Percentiles rank a stretch among this genome's conserved stretches.
Evolutionary conservation across 2,113 vertebrate species (phyloP).

Genomic region (Tyto alba): DNA sequence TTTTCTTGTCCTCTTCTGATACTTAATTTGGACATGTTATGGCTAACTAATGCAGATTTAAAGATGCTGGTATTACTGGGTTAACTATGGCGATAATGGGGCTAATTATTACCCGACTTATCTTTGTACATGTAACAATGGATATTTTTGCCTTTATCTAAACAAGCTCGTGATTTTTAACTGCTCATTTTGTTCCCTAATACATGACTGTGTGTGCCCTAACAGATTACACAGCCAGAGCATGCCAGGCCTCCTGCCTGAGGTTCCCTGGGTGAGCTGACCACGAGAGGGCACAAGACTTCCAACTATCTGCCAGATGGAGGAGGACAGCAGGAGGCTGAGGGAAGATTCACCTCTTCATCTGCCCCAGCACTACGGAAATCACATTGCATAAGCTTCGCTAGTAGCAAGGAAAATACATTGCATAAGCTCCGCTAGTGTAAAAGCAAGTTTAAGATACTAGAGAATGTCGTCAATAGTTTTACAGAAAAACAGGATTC

Average conservation of each 20-base stretch:
- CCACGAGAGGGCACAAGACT: conserved; percentile 54
- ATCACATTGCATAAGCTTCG: not conserved
- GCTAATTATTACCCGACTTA: not conserved
- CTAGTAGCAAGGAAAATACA: not conserved
- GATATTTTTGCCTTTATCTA: not conserved
- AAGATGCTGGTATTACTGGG: not conserved
- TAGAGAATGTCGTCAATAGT: not conserved
- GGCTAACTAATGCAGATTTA: not conserved
- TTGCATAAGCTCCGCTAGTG: not conserved
- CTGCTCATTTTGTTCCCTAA: not conserved
- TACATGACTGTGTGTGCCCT: rapidly evolving
- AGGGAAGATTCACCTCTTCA: not conserved
- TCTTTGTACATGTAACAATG: not conserved
- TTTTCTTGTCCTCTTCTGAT: not conserved
- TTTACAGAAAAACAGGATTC: not conserved
- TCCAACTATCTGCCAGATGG: not conserved
- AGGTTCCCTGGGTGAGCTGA: not conserved
- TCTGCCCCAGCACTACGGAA: not conserved
- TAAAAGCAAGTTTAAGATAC: not conserved
- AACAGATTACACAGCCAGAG: not conserved
- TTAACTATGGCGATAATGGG: not conserved
- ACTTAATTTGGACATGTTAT: not conserved
- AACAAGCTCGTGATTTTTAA: not conserved
- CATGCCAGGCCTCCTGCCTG: not conserved
- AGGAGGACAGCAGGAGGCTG: rapidly evolving